These are phyloP conservation scores for Drosophila santomea DNA, from an alignment of 1,140 invertebrate genomes.

Conservation along the genomic window DNA sequence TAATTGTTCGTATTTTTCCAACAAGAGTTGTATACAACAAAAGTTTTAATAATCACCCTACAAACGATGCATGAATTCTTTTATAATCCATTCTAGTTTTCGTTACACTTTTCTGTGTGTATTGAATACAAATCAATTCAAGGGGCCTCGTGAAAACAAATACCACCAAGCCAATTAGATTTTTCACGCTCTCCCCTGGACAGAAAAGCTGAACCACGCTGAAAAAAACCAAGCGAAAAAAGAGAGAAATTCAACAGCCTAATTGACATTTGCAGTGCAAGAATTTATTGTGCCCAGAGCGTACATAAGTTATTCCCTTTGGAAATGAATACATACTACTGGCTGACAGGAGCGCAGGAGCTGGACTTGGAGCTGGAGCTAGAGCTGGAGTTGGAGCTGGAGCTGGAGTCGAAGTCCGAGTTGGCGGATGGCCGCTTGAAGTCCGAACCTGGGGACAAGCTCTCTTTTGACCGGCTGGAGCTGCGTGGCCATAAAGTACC, in stretches of 20 bases:
- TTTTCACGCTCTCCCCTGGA: conserved; percentile 66
- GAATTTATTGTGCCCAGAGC: conserved; percentile 85
- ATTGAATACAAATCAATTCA: conserved; percentile 74
- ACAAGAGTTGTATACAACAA: too few relatives aligned
- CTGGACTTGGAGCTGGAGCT: conserved; percentile 24
- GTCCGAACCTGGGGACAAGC: conserved; percentile 23
- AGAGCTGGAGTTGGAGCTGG: conserved; percentile 10
- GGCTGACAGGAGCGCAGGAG: conserved; percentile 64
- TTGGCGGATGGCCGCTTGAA: conserved; percentile 1
- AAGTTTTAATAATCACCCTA: too few relatives aligned
- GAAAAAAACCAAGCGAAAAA: conserved; percentile 17
- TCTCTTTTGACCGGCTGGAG: conserved; percentile 48
- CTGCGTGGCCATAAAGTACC: conserved; percentile 81
- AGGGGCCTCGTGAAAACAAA: conserved; percentile 55
- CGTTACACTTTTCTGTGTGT: conserved; percentile 5
- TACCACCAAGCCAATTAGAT: conserved; percentile 75
- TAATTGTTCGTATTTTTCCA: too few relatives aligned
- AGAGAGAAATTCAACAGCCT: conserved; percentile 64
- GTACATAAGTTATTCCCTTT: conserved; percentile 85
- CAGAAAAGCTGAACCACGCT: conserved; percentile 11
- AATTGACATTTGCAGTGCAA: conserved; percentile 84
- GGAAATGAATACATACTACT: conserved; percentile 83
- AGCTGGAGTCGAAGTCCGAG: conserved; percentile 5
- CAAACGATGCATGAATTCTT: too few relatives aligned
- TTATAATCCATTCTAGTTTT: too few relatives aligned